These are phyloP conservation scores for Lathamus discolor DNA, from an alignment of 2,113 vertebrate genomes.

Conservation along the genomic window DNA sequence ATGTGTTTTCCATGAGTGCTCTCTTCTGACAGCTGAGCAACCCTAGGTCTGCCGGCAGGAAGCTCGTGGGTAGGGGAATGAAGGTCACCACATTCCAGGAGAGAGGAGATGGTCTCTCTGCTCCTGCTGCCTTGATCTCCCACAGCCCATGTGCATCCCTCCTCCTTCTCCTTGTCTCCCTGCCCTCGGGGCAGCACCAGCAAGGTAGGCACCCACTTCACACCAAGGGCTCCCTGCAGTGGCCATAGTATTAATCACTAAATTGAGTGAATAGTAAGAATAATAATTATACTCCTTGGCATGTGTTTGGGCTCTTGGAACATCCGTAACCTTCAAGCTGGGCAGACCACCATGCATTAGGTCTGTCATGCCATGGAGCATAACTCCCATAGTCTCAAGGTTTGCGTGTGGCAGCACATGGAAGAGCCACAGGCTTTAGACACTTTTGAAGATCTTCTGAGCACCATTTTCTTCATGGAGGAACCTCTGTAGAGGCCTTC, in stretches of 20 bases:
- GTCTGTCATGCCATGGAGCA: fast-evolving
- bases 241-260: background rate
- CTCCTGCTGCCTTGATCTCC: background rate
- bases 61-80: background rate
- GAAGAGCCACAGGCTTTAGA: background rate
- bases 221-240: background rate
- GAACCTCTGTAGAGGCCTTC: background rate
- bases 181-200: background rate
- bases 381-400: background rate
- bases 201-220: background rate
- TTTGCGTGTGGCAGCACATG: background rate
- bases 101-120: background rate
- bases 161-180: background rate
- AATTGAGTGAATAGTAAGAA: background rate
- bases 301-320: background rate
- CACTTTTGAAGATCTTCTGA: background rate
- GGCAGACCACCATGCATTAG: fast-evolving
- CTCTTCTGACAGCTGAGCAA: background rate
- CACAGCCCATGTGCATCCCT: background rate
- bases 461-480: background rate
- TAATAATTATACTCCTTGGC: background rate
- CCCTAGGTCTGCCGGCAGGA: background rate
- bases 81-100: background rate
- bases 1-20: background rate
- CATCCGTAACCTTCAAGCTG: background rate